These are phyloP conservation scores for Acleris holmiana DNA, from an alignment of 2,888 invertebrate genomes.

Conservation along the genomic window DNA sequence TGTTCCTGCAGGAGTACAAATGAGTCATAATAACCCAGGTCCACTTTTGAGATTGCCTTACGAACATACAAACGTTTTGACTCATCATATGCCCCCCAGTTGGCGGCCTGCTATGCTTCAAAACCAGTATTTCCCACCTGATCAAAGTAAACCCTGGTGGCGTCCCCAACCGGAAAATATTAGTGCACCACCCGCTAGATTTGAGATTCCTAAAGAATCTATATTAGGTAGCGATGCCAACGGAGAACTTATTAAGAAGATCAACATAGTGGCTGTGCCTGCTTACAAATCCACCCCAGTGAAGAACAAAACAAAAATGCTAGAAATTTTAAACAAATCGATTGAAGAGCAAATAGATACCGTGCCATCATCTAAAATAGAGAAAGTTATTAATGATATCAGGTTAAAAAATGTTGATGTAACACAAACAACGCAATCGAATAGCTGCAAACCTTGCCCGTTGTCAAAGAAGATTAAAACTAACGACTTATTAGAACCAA, in stretches of 20 bases:
- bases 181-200: neutral
- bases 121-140: too few relatives aligned
- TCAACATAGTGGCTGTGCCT: conserved; percentile 6
- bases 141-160: neutral
- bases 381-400: neutral
- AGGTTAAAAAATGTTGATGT: neutral
- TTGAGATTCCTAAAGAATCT: conserved; percentile 4
- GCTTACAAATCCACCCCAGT: neutral
- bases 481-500: neutral
- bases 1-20: neutral
- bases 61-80: neutral
- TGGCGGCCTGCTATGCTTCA: too few relatives aligned
- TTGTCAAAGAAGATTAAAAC: conserved; percentile 19
- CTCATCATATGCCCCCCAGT: neutral
- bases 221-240: conserved; percentile 23
- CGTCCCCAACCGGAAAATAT: neutral
- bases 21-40: neutral
- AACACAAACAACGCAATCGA: neutral
- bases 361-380: neutral
- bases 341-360: neutral
- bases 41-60: neutral
- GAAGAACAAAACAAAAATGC: conserved; percentile 21
- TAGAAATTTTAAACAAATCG: conserved; percentile 20
- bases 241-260: conserved; percentile 25
- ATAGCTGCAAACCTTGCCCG: conserved; percentile 20